These are phyloP conservation scores for Ascaphus truei DNA, from an alignment of 2,113 vertebrate genomes.

Conservation along the genomic window DNA sequence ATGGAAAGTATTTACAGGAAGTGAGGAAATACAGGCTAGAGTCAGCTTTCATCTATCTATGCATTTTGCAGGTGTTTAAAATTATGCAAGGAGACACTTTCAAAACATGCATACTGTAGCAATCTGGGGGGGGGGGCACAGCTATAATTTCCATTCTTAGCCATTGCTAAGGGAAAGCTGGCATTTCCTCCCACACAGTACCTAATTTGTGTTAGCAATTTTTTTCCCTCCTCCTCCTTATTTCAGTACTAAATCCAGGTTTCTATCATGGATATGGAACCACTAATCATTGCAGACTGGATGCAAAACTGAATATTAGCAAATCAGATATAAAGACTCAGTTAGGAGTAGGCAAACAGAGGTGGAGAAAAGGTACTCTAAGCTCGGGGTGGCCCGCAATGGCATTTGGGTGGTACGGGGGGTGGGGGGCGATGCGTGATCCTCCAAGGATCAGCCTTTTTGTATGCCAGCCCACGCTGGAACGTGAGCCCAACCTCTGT, in stretches of 20 bases:
- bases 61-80: neutral
- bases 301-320: no score
- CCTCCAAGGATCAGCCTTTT: neutral
- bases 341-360: no score
- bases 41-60: neutral
- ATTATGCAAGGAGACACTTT: constrained; percentile 1
- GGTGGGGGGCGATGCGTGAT: no score
- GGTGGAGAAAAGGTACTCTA: no score
- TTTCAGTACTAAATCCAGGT: neutral
- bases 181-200: constrained; percentile 23
- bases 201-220: constrained; percentile 26
- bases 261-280: neutral
- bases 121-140: neutral
- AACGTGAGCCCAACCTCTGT: no score
- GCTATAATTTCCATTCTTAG: constrained; percentile 8
- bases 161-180: constrained; percentile 24
- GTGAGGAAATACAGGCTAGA: neutral
- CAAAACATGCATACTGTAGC: neutral
- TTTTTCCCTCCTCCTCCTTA: constrained; percentile 3
- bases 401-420: no score
- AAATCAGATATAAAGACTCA: no score
- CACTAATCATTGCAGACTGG: no score
- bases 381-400: no score
- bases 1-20: neutral
- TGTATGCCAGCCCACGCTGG: no score